Evolutionary conservation across 2,113 vertebrate species (phyloP).

Genomic region (Lepisosteus osseus): DNA sequence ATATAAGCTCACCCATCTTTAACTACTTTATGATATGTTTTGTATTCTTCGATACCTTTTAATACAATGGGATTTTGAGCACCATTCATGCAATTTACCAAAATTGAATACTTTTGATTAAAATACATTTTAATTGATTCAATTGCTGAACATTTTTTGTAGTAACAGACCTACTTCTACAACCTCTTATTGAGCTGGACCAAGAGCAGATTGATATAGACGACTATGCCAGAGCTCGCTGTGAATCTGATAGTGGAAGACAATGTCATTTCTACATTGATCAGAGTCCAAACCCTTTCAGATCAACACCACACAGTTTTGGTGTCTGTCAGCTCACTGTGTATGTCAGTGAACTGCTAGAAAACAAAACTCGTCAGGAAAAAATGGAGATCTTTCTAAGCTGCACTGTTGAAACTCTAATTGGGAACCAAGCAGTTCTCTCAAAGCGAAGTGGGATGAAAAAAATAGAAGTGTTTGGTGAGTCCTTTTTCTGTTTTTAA

Average conservation of each 20-base stretch:
- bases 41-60: too few species aligned
- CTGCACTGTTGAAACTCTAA: neutral
- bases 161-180: too few species aligned
- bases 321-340: neutral
- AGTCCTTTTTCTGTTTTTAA: neutral
- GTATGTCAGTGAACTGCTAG: neutral
- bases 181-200: too few species aligned
- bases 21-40: too few species aligned
- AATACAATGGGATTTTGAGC: too few species aligned
- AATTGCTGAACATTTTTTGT: too few species aligned
- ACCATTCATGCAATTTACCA: too few species aligned
- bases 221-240: neutral
- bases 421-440: too few species aligned
- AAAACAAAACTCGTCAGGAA: neutral
- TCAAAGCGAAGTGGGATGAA: neutral
- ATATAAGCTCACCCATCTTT: too few species aligned
- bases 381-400: neutral
- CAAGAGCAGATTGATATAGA: neutral
- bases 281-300: neutral
- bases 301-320: neutral
- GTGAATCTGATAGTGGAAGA: neutral
- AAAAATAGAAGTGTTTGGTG: neutral
- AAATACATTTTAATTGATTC: too few species aligned
- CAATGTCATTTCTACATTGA: constrained; percentile 8
- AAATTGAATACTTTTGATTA: too few species aligned